phyloP scores from a whole-genome alignment of 2,888 invertebrate species.

The Rotaria magnacalcarata region DNA sequence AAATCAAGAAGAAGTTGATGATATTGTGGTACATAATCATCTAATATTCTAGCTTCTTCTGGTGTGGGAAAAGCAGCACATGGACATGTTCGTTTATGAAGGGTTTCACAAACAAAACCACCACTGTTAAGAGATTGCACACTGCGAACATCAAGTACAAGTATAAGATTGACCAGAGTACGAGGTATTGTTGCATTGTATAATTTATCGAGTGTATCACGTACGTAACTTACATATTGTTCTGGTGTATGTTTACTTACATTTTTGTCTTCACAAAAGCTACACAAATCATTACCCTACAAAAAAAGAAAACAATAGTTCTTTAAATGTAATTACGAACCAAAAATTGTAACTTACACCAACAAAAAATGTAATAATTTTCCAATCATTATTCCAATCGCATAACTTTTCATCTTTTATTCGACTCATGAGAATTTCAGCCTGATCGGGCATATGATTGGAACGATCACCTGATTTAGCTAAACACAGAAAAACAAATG shows the following conservation, averaged over 20 bases:
- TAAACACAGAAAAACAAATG: constrained; percentile 50
- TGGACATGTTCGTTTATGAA: constrained; percentile 50
- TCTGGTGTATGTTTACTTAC: constrained; percentile 50
- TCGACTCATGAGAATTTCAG: constrained; percentile 47
- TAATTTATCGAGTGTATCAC: constrained; percentile 52
- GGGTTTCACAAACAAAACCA: constrained; percentile 50
- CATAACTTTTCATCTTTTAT: constrained; percentile 46
- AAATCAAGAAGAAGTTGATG: constrained; percentile 50
- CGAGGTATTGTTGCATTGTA: constrained; percentile 53
- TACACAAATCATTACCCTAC: constrained; percentile 27
- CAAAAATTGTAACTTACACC: constrained; percentile 48
- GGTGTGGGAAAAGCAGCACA: constrained; percentile 48
- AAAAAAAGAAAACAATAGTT: constrained; percentile 25
- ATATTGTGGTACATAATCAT: constrained; percentile 49
- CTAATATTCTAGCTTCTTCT: constrained; percentile 36
- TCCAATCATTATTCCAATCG: constrained; percentile 49
- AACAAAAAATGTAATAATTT: constrained; percentile 49
- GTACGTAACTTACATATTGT: constrained; percentile 50
- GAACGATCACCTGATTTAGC: constrained; percentile 51
- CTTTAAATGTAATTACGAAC: neutral
- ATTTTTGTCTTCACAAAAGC: constrained; percentile 37
- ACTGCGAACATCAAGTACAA: constrained; percentile 53
- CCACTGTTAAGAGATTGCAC: constrained; percentile 49
- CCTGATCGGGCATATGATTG: constrained; percentile 49
- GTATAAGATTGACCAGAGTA: constrained; percentile 55